Percentiles rank a stretch among this genome's conserved stretches.
Evolutionary conservation across 2,888 invertebrate genomes (phyloP).

Genomic region (Nemotelus nigrinus): DNA sequence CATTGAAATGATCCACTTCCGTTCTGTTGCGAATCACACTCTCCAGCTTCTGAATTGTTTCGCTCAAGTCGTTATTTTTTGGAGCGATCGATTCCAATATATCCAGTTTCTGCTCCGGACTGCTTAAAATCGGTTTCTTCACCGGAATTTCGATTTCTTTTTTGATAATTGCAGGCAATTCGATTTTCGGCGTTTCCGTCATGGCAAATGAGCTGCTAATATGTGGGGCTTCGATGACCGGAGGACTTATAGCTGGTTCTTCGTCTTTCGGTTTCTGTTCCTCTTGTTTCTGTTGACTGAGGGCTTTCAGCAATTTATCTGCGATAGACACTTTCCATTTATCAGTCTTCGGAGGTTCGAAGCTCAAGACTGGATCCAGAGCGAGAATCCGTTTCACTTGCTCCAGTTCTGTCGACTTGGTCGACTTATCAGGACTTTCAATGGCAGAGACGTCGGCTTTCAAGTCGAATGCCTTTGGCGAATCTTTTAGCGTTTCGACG

Average conservation of each 20-base stretch:
- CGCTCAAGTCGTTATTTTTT: slow-evolving; percentile 71
- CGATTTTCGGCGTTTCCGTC: slow-evolving; percentile 59
- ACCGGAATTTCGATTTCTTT: slow-evolving; percentile 54
- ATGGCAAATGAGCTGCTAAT: slow-evolving; percentile 29
- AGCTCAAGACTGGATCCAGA: slow-evolving; percentile 60
- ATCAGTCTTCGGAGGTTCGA: slow-evolving; percentile 61
- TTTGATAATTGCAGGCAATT: slow-evolving; percentile 52
- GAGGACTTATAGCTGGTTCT: slow-evolving; percentile 54
- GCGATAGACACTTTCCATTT: slow-evolving; percentile 69
- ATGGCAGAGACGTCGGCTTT: slow-evolving; percentile 59
- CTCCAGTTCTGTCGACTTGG: slow-evolving; percentile 61
- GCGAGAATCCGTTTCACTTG: slow-evolving; percentile 61
- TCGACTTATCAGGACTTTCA: slow-evolving; percentile 53
- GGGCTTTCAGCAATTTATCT: slow-evolving; percentile 71
- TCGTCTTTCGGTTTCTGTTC: slow-evolving; percentile 67
- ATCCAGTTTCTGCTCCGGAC: slow-evolving; percentile 61
- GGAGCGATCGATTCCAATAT: slow-evolving; percentile 62
- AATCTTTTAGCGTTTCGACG: slow-evolving; percentile 58
- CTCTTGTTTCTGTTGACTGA: slow-evolving; percentile 68
- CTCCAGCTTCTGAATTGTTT: slow-evolving; percentile 71
- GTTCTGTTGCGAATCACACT: slow-evolving; percentile 59
- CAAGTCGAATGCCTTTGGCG: slow-evolving; percentile 59
- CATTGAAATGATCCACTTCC: slow-evolving; percentile 63
- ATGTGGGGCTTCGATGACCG: slow-evolving; percentile 35
- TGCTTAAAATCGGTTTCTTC: slow-evolving; percentile 57